These are phyloP conservation scores for Tenthredo amoena DNA, from an alignment of 2,888 invertebrate species.

Conservation along the genomic window DNA sequence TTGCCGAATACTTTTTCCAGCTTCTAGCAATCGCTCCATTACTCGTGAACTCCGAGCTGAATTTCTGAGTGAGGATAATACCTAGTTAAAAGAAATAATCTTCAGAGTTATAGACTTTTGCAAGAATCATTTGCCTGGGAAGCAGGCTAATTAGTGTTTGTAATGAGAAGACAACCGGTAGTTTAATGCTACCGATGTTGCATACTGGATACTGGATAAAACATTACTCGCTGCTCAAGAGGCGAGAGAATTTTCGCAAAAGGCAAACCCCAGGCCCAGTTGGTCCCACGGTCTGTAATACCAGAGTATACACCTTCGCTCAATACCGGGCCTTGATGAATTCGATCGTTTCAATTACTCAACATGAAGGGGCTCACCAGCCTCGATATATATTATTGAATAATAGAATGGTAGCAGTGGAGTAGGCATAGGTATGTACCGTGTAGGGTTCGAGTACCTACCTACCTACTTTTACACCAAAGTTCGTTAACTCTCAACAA, in stretches of 20 bases:
- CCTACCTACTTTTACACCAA: slow-evolving; percentile 22
- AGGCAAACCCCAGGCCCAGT: slow-evolving; percentile 34
- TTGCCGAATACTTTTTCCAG: background rate
- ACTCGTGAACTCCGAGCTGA: background rate
- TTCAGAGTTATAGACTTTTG: slow-evolving; percentile 13
- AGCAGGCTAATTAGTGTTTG: slow-evolving; percentile 47
- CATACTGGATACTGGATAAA: background rate
- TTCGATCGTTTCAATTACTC: slow-evolving; percentile 50
- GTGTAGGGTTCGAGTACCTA: slow-evolving; percentile 3
- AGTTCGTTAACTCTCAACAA: slow-evolving; percentile 47
- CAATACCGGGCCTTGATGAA: slow-evolving; percentile 31
- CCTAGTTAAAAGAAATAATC: background rate
- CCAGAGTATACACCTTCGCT: background rate
- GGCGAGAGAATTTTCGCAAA: slow-evolving; percentile 34
- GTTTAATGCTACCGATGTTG: background rate
- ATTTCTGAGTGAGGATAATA: slow-evolving; percentile 15
- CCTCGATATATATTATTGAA: background rate
- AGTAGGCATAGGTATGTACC: slow-evolving; percentile 8
- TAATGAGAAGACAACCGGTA: slow-evolving; percentile 38
- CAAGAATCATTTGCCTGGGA: slow-evolving; percentile 30
- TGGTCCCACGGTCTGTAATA: slow-evolving; percentile 36
- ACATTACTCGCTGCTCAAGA: slow-evolving; percentile 10
- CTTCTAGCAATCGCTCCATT: background rate
- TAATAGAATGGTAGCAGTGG: slow-evolving; percentile 1
- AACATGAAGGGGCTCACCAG: background rate